Evolutionary conservation across 1,140 invertebrate species (phyloP), one percentile per base, ranked within the genome.

Genomic region (Holotrichia oblita): DNA sequence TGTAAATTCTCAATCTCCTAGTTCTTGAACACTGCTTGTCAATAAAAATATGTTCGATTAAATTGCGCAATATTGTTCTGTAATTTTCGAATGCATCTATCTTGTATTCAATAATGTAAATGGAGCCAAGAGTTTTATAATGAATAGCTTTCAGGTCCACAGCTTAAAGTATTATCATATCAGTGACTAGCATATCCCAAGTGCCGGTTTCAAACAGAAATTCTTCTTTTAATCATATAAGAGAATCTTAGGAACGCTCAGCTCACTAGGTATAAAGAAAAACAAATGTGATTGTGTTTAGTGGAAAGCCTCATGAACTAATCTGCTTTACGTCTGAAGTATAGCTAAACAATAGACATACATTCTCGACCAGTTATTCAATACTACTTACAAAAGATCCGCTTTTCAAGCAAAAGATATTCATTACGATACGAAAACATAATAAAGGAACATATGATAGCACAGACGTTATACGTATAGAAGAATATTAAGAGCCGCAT

Each of bases 161-260:
- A 12, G 44, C 44, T 48, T 48, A 48, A 48, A 48, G 44, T 48
- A 48, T 48, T 48, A 48, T 48, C 44, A 48, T 48, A n/a, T n/a
- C n/a, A n/a, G n/a, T n/a, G n/a, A n/a, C n/a, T n/a, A n/a, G n/a
- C n/a, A n/a, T n/a, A n/a, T 48, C n/a, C 12, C 44, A 48, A 48
- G 44, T 48, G 12, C 44, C 12, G 12, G 12, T n/a, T n/a, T 48
- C 12, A 48, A 48, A 48, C n/a, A n/a, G n/a, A n/a, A 48, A 48
- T 48, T 48, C 44, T 48, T n/a, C 44, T n/a, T 48, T 0, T 48
- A 48, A 48, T 48, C 44, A 48, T n/a, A 12, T 48, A 9, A 48
- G 44, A 48, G 44, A 48, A 48, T 48, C 44, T 48, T 48, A 48
- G n/a, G 44, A 48, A 48, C 44, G 44, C n/a, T 14, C 3, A 41